These are phyloP conservation scores for Antidorcas marsupialis DNA, from an alignment of 2,113 vertebrate species.

Conservation along the genomic window DNA sequence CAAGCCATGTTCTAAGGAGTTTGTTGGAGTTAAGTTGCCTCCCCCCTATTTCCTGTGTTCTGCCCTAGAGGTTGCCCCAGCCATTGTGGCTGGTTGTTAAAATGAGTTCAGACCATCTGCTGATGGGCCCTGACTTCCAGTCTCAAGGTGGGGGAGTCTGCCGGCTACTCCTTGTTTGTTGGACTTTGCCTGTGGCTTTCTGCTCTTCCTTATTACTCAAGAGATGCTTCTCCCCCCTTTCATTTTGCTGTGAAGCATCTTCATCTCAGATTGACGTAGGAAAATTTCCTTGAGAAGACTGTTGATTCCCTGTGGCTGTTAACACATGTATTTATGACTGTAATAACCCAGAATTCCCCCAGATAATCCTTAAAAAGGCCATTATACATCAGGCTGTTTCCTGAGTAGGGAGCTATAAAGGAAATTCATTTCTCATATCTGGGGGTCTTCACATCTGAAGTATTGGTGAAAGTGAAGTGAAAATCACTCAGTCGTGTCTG, in stretches of 20 bases:
- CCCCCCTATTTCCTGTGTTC: background rate
- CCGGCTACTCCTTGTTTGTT: background rate
- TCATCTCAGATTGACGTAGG: background rate
- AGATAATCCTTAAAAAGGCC: constrained; percentile 22
- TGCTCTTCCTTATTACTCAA: constrained; percentile 7
- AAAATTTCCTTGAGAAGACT: constrained; percentile 45
- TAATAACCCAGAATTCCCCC: constrained; percentile 42
- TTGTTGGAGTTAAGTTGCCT: background rate
- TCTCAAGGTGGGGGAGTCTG: background rate
- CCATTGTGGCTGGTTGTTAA: background rate
- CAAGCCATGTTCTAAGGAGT: background rate
- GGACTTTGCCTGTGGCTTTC: background rate
- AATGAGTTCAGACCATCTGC: background rate
- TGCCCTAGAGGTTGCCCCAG: background rate
- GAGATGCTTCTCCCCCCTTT: background rate
- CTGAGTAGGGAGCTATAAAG: background rate
- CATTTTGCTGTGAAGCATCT: background rate
- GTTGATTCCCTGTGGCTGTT: constrained; percentile 38
- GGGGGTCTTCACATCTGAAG: background rate
- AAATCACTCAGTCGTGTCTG: background rate
- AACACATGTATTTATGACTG: constrained; percentile 61
- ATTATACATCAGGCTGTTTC: constrained; percentile 7
- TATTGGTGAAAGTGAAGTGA: background rate
- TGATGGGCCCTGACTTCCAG: background rate
- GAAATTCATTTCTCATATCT: background rate